Percentiles rank a stretch among this genome's conserved stretches.
phyloP scores from a whole-genome alignment of 2,888 invertebrate genomes.

The Scaptomyza parva region DNA sequence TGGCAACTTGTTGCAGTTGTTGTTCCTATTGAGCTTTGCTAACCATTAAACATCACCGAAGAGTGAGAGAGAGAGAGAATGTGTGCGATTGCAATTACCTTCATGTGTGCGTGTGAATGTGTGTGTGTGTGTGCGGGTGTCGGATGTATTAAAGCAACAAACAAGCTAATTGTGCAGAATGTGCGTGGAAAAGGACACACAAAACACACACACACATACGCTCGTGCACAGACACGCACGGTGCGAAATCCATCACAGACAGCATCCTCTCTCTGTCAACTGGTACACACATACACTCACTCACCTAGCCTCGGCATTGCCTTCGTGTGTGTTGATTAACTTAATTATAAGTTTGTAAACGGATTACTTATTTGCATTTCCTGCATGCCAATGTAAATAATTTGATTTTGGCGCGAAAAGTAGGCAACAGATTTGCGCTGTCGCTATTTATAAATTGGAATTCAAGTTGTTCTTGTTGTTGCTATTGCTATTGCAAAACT shows the following conservation, averaged over 20 bases:
- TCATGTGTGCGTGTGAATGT: conserved; percentile 2
- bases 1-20: conserved; percentile 54
- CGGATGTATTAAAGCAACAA: conserved; percentile 27
- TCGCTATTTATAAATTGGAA: conserved; percentile 1
- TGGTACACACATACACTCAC: not conserved
- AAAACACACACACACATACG: not conserved
- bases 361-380: conserved; percentile 15
- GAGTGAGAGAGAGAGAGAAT: conserved; percentile 17
- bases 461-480: not conserved
- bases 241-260: not conserved
- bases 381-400: conserved; percentile 14
- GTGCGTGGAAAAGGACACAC: not conserved
- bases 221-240: not conserved
- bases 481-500: not conserved
- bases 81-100: conserved; percentile 1
- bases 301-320: conserved; percentile 33
- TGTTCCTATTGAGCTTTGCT: conserved; percentile 34
- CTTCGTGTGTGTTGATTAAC: not conserved
- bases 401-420: conserved; percentile 49
- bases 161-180: conserved; percentile 22
- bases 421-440: conserved; percentile 21
- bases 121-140: conserved; percentile 11
- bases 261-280: not conserved
- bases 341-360: not conserved
- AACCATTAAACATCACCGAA: conserved; percentile 6